A percentile compares a stretch with the other conserved stretches of the same genome.
Evolutionary conservation across 2,797 vertebrate species (phyloP).

Genomic region (Pygocentrus nattereri): DNA sequence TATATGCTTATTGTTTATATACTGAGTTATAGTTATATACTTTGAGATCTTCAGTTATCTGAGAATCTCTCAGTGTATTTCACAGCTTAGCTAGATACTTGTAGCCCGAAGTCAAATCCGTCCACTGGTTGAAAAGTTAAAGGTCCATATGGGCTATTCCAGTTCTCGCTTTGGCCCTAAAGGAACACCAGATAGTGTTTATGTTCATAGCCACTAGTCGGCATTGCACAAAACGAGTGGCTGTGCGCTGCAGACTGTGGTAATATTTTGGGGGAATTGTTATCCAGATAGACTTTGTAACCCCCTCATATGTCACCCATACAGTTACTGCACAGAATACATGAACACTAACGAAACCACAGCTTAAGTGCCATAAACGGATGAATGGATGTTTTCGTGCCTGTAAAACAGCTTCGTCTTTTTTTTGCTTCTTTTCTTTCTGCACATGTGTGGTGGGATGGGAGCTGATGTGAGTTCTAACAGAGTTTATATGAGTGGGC

Average conservation of each 20-base stretch:
- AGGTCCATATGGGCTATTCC: neutral
- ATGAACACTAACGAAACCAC: neutral
- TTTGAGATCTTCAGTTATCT: too few species aligned
- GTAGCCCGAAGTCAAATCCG: neutral
- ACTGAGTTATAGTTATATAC: too few species aligned
- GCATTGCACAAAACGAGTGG: too few species aligned
- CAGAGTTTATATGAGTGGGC: neutral
- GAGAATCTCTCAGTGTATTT: too few species aligned
- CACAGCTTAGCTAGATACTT: too few species aligned
- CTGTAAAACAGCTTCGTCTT: neutral
- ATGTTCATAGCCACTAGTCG: neutral
- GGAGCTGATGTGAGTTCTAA: constrained; percentile 3
- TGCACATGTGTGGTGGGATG: neutral
- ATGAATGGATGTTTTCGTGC: neutral
- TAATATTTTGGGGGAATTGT: neutral
- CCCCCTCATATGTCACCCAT: too few species aligned
- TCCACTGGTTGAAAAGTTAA: too few species aligned
- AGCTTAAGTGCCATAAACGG: neutral
- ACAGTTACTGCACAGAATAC: neutral
- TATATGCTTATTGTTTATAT: too few species aligned
- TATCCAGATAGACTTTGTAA: neutral
- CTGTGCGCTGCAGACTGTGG: neutral
- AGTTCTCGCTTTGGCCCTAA: neutral
- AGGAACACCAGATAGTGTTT: neutral
- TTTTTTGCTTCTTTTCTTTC: neutral